phyloP scores from a whole-genome alignment of 1,140 invertebrate genomes.

The Drosophila repleta region DNA sequence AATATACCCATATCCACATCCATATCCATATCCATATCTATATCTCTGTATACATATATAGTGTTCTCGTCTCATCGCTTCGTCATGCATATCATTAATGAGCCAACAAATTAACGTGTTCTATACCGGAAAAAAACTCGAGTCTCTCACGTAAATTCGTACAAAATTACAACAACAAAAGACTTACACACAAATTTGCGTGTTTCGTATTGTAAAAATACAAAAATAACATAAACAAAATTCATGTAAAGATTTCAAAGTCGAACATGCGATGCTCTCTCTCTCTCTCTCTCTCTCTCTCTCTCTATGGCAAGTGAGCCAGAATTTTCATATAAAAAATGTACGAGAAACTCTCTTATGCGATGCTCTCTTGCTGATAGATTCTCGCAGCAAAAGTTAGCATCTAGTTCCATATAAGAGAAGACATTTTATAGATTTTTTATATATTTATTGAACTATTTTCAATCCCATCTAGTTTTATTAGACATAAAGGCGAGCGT shows the following conservation, averaged over 20 bases:
- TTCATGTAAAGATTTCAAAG: neutral
- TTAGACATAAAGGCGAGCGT: too few species aligned
- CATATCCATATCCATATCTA: neutral
- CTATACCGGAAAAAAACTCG: conserved; percentile 62
- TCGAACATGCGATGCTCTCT: neutral
- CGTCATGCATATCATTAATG: conserved; percentile 60
- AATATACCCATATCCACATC: neutral
- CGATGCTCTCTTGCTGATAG: too few species aligned
- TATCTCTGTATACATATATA: too few species aligned
- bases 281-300: too few species aligned
- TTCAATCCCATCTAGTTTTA: too few species aligned
- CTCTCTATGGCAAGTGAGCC: too few species aligned
- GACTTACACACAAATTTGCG: conserved; percentile 58
- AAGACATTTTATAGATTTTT: too few species aligned
- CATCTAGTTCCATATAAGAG: too few species aligned
- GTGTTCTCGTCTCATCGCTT: conserved; percentile 12
- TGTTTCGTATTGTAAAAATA: conserved; percentile 60
- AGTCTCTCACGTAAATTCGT: conserved; percentile 31
- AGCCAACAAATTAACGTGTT: conserved; percentile 74
- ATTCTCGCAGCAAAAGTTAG: too few species aligned
- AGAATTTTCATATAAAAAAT: too few species aligned
- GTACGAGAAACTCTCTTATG: too few species aligned
- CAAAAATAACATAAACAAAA: conserved; percentile 20
- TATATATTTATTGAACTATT: too few species aligned
- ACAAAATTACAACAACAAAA: conserved; percentile 32